These are phyloP conservation scores for Corydoras sp. DNA, from an alignment of 2,113 vertebrate genomes.

Conservation along the genomic window DNA sequence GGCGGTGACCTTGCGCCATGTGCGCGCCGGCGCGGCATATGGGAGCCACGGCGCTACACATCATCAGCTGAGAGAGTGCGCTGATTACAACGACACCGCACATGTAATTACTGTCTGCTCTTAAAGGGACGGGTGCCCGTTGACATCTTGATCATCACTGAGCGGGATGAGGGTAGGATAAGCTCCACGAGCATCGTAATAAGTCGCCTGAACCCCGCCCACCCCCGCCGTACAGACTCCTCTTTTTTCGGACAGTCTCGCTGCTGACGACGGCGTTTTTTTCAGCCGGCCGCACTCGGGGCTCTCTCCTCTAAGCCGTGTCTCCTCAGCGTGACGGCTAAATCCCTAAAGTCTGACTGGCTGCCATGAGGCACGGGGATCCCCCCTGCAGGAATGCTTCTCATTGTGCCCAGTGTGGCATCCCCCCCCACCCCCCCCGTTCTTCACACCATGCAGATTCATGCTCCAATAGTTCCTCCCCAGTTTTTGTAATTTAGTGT, in stretches of 20 bases:
- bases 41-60: background rate
- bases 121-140: background rate
- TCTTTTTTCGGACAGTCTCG: constrained; percentile 8
- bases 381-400: constrained; percentile 7
- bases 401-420: constrained; percentile 19
- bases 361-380: constrained; percentile 15
- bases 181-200: too few species aligned
- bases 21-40: constrained; percentile 22
- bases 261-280: constrained; percentile 17
- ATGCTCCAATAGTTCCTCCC: too few species aligned
- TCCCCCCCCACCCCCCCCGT: background rate
- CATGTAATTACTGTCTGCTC: constrained; percentile 12
- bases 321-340: constrained; percentile 12
- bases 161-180: too few species aligned
- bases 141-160: background rate
- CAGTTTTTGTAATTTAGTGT: too few species aligned
- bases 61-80: background rate
- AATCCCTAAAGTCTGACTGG: constrained; percentile 32
- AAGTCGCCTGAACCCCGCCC: too few species aligned
- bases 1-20: constrained; percentile 53
- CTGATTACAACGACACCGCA: constrained; percentile 17
- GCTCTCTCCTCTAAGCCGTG: constrained; percentile 5
- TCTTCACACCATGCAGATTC: too few species aligned
- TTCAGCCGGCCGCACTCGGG: constrained; percentile 21
- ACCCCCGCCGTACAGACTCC: constrained; percentile 4